Percentiles rank a stretch among this genome's conserved stretches.
Evolutionary conservation across 2,888 invertebrate species (phyloP).

Genomic region (Drosophila recens): DNA sequence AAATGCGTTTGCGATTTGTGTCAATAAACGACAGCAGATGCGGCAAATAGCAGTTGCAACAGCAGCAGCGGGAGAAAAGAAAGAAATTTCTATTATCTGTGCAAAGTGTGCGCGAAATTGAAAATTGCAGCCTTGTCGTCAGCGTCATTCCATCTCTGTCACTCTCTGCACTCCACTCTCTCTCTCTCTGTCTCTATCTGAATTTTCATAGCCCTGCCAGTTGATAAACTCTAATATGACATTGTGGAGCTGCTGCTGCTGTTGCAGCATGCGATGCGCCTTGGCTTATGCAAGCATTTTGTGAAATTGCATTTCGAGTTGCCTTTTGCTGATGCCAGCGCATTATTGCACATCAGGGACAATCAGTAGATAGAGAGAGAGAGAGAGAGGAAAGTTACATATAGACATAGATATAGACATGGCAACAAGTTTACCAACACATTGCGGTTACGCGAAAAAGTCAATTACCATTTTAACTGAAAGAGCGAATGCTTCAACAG

Average conservation of each 20-base stretch:
- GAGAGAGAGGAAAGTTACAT: conserved; percentile 5
- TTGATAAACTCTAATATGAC: conserved; percentile 81
- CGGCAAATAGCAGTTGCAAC: conserved; percentile 36
- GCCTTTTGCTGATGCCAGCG: conserved; percentile 54
- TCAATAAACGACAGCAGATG: conserved; percentile 74
- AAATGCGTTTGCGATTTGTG: conserved; percentile 80
- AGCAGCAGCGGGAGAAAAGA: conserved; percentile 35
- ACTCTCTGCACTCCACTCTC: neutral
- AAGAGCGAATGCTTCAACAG: conserved; percentile 36
- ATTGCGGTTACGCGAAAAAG: conserved; percentile 79
- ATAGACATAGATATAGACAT: conserved; percentile 40
- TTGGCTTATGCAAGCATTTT: conserved; percentile 79
- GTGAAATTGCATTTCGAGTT: conserved; percentile 73
- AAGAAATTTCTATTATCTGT: conserved; percentile 81
- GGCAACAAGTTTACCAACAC: conserved; percentile 80
- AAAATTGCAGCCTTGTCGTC: conserved; percentile 69
- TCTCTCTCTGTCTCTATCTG: conserved; percentile 35
- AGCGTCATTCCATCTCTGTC: neutral
- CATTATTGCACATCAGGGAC: conserved; percentile 60
- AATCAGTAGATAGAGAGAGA: neutral
- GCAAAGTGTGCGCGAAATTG: conserved; percentile 82
- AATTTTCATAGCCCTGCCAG: conserved; percentile 75
- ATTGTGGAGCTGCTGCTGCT: conserved; percentile 53
- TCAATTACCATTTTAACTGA: conserved; percentile 80
- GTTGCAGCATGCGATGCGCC: conserved; percentile 51